Evolutionary conservation across 2,888 invertebrate genomes (phyloP).

Genomic region (Drosophila pseudotalamancana): DNA sequence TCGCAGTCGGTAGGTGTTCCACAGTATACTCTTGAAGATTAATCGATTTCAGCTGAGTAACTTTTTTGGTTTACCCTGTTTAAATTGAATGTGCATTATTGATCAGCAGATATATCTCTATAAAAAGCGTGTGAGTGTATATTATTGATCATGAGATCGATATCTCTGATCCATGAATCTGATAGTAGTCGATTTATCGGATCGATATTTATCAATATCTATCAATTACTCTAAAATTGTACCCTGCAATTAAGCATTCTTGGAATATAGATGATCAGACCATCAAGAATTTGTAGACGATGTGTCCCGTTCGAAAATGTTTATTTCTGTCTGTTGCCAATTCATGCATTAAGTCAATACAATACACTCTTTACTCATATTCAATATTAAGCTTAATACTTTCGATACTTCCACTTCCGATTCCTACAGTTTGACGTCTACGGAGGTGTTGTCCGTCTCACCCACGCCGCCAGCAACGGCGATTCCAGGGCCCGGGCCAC

Average conservation of each 20-base stretch:
- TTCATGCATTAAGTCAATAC: too few relatives aligned
- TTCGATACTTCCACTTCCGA: neutral
- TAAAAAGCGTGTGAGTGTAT: neutral
- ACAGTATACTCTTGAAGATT: neutral
- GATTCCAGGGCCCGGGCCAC: conserved; percentile 6
- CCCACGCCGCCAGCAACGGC: conserved; percentile 26
- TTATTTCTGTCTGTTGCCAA: too few relatives aligned
- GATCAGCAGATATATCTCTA: neutral
- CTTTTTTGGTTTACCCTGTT: neutral
- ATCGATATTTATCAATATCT: neutral
- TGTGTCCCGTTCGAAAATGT: too few relatives aligned
- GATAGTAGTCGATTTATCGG: too few relatives aligned
- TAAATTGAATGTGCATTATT: neutral
- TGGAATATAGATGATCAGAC: too few relatives aligned
- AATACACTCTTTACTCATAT: too few relatives aligned
- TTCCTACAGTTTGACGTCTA: conserved; percentile 33
- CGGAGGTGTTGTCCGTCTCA: conserved; percentile 37
- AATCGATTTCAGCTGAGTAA: too few relatives aligned
- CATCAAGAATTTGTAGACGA: too few relatives aligned
- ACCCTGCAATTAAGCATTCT: too few relatives aligned
- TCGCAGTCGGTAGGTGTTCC: conserved; percentile 37
- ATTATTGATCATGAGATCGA: neutral
- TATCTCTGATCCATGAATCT: neutral
- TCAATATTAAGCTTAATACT: too few relatives aligned
- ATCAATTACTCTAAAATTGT: too few relatives aligned